Conservation (phyloP, 2,888 invertebrate species). For the Nomada goodeniana region DNA sequence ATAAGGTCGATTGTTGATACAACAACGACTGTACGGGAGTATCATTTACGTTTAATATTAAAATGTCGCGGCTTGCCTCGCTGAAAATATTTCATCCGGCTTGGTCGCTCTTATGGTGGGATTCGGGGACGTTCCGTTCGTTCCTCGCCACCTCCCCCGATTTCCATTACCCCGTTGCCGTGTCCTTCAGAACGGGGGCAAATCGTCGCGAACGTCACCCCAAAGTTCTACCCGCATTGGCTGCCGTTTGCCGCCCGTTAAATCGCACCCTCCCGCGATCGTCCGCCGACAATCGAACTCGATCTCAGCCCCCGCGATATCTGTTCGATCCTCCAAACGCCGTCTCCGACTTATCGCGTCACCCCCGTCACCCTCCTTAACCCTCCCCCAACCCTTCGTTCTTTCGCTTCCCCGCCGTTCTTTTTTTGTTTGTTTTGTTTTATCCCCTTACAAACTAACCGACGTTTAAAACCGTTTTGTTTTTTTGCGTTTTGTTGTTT, state of each 20-base stretch:
- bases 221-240: not conserved
- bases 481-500: slow-evolving; percentile 62
- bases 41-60: slow-evolving; percentile 74
- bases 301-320: not conserved
- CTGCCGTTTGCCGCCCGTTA: slow-evolving; percentile 28
- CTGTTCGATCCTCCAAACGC: no score
- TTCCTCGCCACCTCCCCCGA: not conserved
- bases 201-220: slow-evolving; percentile 2
- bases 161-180: not conserved
- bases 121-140: slow-evolving; percentile 54
- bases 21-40: slow-evolving; percentile 73
- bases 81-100: slow-evolving; percentile 76
- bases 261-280: not conserved
- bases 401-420: slow-evolving; percentile 11
- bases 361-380: no score
- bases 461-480: slow-evolving; percentile 57
- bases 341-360: no score
- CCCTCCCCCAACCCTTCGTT: slow-evolving; percentile 47
- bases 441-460: slow-evolving; percentile 63
- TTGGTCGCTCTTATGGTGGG: slow-evolving; percentile 67
- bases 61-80: slow-evolving; percentile 73
- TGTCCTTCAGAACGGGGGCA: no score
- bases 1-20: slow-evolving; percentile 77
- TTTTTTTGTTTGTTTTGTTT: not conserved
- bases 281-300: not conserved